Evolutionary conservation across 2,113 vertebrate species (phyloP).

Genomic region (Myrmecophaga tridactyla): DNA sequence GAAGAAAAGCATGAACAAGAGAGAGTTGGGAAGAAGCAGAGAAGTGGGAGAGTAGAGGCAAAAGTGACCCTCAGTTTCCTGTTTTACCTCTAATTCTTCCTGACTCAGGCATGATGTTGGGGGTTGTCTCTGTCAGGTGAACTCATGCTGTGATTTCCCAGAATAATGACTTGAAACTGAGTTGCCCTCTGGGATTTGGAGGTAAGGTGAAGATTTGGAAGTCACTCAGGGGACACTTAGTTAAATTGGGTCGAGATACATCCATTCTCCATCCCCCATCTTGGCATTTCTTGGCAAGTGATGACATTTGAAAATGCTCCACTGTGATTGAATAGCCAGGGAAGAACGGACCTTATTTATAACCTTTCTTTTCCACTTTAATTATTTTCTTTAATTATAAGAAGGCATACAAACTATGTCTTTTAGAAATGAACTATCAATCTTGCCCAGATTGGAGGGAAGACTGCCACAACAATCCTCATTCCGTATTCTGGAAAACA

Average conservation of each 20-base stretch:
- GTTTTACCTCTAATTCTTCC: not conserved
- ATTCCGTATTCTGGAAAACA: conserved; percentile 80
- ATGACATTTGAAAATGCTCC: not conserved
- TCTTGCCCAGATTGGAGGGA: conserved; percentile 80
- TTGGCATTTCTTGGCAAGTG: no score
- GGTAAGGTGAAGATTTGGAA: conserved; percentile 44
- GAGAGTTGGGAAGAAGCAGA: not conserved
- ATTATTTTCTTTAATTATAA: not conserved
- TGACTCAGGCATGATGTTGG: rapidly evolving
- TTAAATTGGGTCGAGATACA: not conserved
- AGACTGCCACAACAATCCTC: conserved; percentile 78
- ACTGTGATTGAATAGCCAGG: not conserved
- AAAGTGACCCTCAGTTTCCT: no score
- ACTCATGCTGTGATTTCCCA: conserved; percentile 23
- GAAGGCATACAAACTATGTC: conserved; percentile 40
- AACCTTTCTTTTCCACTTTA: not conserved
- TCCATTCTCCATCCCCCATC: not conserved
- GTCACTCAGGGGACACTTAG: conserved; percentile 41
- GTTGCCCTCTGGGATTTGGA: conserved; percentile 23
- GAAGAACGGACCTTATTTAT: not conserved
- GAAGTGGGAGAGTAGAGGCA: not conserved
- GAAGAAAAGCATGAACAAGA: not conserved
- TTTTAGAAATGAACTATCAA: conserved; percentile 82
- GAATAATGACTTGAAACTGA: conserved; percentile 49
- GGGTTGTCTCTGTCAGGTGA: not conserved